Evolutionary conservation across 2,113 vertebrate species (phyloP).

Genomic region (Anolis carolinensis): DNA sequence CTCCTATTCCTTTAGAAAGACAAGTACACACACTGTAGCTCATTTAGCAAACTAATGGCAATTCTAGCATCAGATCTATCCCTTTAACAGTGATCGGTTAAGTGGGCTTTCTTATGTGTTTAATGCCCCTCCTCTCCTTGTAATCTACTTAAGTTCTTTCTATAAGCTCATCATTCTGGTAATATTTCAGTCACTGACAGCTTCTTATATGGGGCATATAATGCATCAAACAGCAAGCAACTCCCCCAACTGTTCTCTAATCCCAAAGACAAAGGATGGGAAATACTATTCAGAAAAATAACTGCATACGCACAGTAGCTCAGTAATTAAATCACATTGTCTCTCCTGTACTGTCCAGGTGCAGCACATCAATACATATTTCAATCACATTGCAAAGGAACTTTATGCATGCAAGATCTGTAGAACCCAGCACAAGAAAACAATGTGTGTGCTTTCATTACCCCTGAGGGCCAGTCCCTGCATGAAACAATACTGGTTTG

Average conservation of each 20-base stretch:
- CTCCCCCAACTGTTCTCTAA: neutral
- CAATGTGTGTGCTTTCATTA: no score
- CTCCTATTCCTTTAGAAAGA: neutral
- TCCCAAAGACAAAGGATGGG: neutral
- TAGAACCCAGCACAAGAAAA: neutral
- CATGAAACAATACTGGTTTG: no score
- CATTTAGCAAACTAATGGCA: neutral
- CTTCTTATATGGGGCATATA: neutral
- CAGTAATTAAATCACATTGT: neutral
- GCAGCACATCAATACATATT: neutral
- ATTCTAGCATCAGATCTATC: neutral
- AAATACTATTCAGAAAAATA: neutral
- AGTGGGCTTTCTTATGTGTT: neutral
- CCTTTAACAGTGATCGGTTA: conserved; percentile 13
- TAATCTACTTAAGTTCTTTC: conserved; percentile 24
- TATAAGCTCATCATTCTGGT: conserved; percentile 17
- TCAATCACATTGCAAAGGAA: neutral
- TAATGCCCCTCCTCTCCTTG: conserved; percentile 13
- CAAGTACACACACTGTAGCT: neutral
- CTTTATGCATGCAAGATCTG: neutral
- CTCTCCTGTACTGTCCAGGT: neutral
- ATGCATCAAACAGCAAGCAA: neutral
- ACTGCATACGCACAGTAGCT: neutral
- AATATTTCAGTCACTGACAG: neutral
- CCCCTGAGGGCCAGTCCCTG: neutral